Evolutionary conservation across 2,888 invertebrate species (phyloP).

Genomic region (Adelphocoris suturalis): DNA sequence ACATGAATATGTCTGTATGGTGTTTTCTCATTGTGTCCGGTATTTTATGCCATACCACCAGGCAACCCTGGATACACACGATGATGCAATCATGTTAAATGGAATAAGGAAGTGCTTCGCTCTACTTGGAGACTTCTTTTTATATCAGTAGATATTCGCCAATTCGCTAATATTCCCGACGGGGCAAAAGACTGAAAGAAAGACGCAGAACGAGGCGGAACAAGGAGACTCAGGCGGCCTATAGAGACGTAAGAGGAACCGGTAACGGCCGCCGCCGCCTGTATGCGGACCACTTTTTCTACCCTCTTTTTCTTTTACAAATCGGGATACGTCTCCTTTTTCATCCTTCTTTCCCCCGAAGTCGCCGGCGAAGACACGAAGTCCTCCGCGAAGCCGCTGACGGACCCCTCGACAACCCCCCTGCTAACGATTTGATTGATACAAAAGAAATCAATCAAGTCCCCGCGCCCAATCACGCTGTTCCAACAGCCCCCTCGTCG

Average conservation of each 20-base stretch:
- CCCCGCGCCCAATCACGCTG: constrained; percentile 26
- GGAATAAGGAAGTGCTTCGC: too few relatives aligned
- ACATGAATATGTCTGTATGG: too few relatives aligned
- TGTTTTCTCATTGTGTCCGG: too few relatives aligned
- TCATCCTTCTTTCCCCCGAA: neutral
- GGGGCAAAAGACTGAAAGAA: too few relatives aligned
- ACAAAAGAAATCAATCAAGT: constrained; percentile 49
- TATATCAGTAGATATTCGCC: too few relatives aligned
- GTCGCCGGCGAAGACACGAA: neutral
- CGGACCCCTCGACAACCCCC: neutral
- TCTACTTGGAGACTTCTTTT: too few relatives aligned
- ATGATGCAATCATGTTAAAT: too few relatives aligned
- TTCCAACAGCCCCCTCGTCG: neutral
- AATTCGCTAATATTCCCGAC: too few relatives aligned
- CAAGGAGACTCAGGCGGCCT: neutral
- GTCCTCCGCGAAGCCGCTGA: neutral
- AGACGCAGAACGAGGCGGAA: too few relatives aligned
- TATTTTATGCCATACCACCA: too few relatives aligned
- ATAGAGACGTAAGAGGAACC: constrained; percentile 50
- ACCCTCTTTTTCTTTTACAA: neutral
- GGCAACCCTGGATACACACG: too few relatives aligned
- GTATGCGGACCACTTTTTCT: constrained; percentile 6
- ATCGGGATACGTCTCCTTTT: neutral
- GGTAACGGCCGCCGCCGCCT: constrained; percentile 18
- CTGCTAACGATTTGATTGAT: constrained; percentile 29